Percentiles rank a stretch among this genome's conserved stretches.
Evolutionary conservation across 2,888 invertebrate species (phyloP).

Genomic region (Drosophila paracracens): DNA sequence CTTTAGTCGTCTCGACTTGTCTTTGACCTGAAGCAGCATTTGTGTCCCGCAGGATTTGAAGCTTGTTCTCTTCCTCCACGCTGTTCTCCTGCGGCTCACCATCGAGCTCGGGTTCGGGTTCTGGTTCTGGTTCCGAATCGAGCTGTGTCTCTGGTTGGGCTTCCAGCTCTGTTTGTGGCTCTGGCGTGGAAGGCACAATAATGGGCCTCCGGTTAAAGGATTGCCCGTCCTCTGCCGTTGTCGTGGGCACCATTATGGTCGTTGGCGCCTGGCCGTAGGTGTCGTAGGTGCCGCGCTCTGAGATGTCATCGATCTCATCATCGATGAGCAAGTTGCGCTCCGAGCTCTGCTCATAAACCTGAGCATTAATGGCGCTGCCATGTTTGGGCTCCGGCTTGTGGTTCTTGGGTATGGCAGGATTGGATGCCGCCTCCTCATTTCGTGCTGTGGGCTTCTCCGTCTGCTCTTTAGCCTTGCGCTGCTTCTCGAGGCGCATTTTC

Average conservation of each 20-base stretch:
- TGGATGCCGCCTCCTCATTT: conserved; percentile 72
- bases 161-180: conserved; percentile 34
- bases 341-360: conserved; percentile 83
- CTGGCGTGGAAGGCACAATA: conserved; percentile 82
- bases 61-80: conserved; percentile 49
- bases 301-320: conserved; percentile 82
- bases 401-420: conserved; percentile 47
- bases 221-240: conserved; percentile 43
- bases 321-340: conserved; percentile 83
- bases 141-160: conserved; percentile 20
- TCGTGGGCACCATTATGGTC: conserved; percentile 57
- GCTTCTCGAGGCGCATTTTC: conserved; percentile 90
- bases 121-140: conserved; percentile 17
- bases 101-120: conserved; percentile 15
- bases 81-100: conserved; percentile 24
- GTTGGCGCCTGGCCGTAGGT: conserved; percentile 65
- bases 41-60: conserved; percentile 62
- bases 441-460: conserved; percentile 78
- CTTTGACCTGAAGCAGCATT: conserved; percentile 37
- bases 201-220: conserved; percentile 81
- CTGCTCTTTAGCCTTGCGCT: conserved; percentile 84
- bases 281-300: conserved; percentile 77
- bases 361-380: conserved; percentile 77
- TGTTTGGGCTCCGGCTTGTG: conserved; percentile 61
- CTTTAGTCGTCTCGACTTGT: conserved; percentile 63